Evolutionary conservation across 2,113 vertebrate genomes (phyloP).

Genomic region (Gopherus evgoodei): DNA sequence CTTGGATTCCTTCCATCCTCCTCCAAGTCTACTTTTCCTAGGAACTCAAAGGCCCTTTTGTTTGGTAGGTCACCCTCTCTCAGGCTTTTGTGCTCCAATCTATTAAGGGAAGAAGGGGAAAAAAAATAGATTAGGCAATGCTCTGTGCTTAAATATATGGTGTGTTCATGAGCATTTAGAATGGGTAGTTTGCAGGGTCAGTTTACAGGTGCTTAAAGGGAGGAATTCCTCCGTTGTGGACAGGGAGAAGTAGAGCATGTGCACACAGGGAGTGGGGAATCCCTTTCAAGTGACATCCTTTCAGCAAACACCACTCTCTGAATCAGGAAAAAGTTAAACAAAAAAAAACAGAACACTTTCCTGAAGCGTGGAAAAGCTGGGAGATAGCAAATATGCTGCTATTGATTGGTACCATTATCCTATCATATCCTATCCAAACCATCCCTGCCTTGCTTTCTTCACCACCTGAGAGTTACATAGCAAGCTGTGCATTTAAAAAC

Average conservation of each 20-base stretch:
- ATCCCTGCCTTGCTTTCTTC: background rate
- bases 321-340: background rate
- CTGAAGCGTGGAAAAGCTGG: background rate
- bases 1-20: conserved; percentile 88
- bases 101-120: conserved; percentile 80
- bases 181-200: conserved; percentile 66
- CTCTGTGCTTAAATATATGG: conserved; percentile 77
- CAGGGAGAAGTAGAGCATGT: conserved; percentile 1
- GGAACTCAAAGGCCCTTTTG: conserved; percentile 87
- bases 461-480: background rate
- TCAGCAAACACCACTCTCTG: background rate
- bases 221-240: conserved; percentile 67
- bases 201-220: conserved; percentile 79
- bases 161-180: conserved; percentile 59
- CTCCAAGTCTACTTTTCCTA: conserved; percentile 86
- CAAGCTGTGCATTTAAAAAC: background rate
- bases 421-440: accelerated
- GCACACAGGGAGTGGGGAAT: conserved; percentile 13
- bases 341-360: accelerated
- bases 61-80: conserved; percentile 85
- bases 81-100: conserved; percentile 85
- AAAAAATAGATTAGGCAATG: conserved; percentile 80
- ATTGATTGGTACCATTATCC: accelerated
- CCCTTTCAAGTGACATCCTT: conserved; percentile 60
- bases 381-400: background rate